phyloP scores from a whole-genome alignment of 2,888 invertebrate species.

The Apotomis capreana region DNA sequence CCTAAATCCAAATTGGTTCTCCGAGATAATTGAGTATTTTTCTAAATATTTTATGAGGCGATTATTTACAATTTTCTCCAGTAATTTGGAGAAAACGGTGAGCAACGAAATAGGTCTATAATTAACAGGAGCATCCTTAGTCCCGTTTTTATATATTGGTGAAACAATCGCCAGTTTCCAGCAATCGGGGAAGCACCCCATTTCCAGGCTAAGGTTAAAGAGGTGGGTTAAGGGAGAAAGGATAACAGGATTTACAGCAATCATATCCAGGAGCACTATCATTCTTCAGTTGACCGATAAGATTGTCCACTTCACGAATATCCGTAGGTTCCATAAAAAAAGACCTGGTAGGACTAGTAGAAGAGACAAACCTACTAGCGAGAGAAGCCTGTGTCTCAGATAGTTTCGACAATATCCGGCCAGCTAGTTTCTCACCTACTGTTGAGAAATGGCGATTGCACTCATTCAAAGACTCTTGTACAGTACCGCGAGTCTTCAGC shows the following conservation, averaged over 20 bases:
- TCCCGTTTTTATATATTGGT: not conserved
- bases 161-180: not conserved
- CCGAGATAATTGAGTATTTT: not conserved
- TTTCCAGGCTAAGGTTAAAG: not conserved
- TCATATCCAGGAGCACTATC: not conserved
- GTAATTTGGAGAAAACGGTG: not conserved
- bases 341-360: not conserved
- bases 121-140: not conserved
- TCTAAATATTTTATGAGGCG: not conserved
- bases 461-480: not conserved
- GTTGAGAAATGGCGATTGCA: not conserved
- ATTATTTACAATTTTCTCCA: not conserved
- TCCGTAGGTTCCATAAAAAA: slow-evolving; percentile 2
- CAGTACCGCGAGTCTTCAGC: not conserved
- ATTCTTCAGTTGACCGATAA: not conserved
- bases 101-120: not conserved
- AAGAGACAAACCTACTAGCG: not conserved
- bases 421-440: not conserved
- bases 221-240: not conserved
- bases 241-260: not conserved
- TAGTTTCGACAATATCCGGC: not conserved
- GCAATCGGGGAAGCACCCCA: not conserved
- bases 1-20: slow-evolving; percentile 15
- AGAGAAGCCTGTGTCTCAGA: not conserved
- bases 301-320: not conserved